These are phyloP conservation scores for Drosophila affinis DNA, from an alignment of 2,888 invertebrate species.

Conservation along the genomic window DNA sequence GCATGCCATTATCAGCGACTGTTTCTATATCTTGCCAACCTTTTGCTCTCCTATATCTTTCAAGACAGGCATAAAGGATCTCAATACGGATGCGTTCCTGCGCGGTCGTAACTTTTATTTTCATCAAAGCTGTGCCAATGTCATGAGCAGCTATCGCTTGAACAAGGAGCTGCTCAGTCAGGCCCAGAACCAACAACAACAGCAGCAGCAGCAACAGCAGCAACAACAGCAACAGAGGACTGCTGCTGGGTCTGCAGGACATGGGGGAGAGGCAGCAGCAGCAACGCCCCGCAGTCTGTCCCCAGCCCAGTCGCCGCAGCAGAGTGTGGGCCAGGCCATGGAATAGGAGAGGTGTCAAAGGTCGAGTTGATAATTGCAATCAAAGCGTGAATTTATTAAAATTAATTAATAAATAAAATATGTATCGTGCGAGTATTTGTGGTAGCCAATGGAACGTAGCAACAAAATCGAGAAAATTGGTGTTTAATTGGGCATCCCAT, in stretches of 20 bases:
- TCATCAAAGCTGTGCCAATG: constrained; percentile 83
- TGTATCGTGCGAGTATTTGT: constrained; percentile 47
- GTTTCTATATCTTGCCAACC: constrained; percentile 25
- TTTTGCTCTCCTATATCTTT: constrained; percentile 46
- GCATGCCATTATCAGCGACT: background rate
- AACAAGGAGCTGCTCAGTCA: constrained; percentile 82
- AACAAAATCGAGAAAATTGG: constrained; percentile 28
- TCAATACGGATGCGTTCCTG: constrained; percentile 82
- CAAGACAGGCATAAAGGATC: constrained; percentile 84
- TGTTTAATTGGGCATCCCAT: constrained; percentile 44
- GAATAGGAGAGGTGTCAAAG: constrained; percentile 26
- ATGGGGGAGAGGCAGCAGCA: constrained; percentile 34
- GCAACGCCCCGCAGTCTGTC: constrained; percentile 68
- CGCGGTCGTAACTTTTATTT: constrained; percentile 83
- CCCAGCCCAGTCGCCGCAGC: constrained; percentile 75
- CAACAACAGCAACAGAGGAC: constrained; percentile 24
- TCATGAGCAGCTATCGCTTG: constrained; percentile 83
- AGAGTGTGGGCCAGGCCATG: constrained; percentile 62
- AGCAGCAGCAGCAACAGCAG: constrained; percentile 30
- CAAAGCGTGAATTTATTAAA: constrained; percentile 75
- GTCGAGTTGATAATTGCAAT: constrained; percentile 51
- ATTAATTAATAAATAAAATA: constrained; percentile 61
- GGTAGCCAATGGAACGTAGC: constrained; percentile 58
- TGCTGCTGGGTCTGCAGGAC: constrained; percentile 11
- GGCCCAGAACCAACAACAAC: constrained; percentile 66